Evolutionary conservation across 1,140 invertebrate species (phyloP).

Genomic region (Polyergus mexicanus): DNA sequence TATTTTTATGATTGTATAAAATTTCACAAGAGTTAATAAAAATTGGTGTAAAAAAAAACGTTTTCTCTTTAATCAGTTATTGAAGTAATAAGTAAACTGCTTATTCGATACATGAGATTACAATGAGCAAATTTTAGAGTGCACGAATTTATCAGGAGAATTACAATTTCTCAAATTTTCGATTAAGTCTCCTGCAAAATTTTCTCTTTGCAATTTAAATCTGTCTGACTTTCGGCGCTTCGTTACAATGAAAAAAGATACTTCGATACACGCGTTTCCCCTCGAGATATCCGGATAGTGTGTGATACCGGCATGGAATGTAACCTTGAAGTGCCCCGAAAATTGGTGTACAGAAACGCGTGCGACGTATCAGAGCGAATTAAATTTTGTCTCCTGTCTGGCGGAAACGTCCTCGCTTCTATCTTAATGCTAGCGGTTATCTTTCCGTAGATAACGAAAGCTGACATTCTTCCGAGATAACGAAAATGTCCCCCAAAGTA

Average conservation of each 20-base stretch:
- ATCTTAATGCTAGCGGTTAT: conserved; percentile 64
- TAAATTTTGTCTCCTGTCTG: conserved; percentile 77
- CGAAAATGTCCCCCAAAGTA: conserved; percentile 59
- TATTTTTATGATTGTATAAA: not conserved
- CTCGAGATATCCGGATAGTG: conserved; percentile 19
- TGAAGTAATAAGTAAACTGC: not conserved
- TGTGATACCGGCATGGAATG: not conserved
- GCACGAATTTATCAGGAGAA: not conserved
- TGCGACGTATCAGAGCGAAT: conserved; percentile 72
- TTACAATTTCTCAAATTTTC: conserved; percentile 9
- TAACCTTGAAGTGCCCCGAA: conserved; percentile 34
- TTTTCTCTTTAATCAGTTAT: not conserved
- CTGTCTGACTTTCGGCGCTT: conserved; percentile 6
- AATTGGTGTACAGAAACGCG: conserved; percentile 43
- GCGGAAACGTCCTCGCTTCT: conserved; percentile 40
- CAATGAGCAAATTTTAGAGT: not conserved
- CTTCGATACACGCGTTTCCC: conserved; percentile 3
- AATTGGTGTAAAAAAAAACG: not conserved
- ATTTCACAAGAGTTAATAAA: not conserved
- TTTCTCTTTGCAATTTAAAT: not conserved
- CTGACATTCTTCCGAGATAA: conserved; percentile 78
- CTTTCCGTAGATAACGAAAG: conserved; percentile 78
- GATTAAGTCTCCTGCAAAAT: not conserved
- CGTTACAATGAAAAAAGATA: conserved; percentile 38
- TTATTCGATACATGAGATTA: not conserved